Conservation (phyloP, 2,797 vertebrate species). For the Pseudotriccus pelzelni region DNA sequence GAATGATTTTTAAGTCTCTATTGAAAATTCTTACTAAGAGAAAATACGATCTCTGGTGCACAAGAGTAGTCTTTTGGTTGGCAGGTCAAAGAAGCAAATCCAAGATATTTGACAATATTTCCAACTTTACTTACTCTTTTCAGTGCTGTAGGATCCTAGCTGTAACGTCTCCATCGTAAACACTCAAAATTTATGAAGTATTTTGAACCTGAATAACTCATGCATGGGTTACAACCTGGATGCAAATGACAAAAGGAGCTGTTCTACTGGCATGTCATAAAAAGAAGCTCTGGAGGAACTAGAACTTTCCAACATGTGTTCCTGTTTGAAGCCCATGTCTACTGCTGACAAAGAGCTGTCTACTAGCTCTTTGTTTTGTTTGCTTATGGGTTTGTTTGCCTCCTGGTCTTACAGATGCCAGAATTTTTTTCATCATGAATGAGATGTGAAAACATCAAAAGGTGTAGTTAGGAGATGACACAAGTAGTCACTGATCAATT, state of each 20-base stretch:
- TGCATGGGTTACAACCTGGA: accelerated
- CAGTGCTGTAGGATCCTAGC: background rate
- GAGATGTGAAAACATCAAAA: background rate
- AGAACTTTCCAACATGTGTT: background rate
- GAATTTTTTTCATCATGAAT: background rate
- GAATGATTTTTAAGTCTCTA: background rate
- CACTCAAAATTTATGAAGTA: background rate
- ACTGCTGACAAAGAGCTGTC: background rate
- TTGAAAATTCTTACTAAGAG: background rate
- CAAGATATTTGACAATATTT: background rate
- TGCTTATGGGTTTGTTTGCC: background rate
- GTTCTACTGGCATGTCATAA: background rate
- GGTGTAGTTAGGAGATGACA: background rate
- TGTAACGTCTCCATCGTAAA: accelerated
- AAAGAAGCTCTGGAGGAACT: background rate
- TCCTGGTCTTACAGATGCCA: background rate
- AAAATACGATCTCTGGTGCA: background rate
- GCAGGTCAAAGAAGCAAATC: background rate
- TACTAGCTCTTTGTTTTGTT: background rate
- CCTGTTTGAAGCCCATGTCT: background rate
- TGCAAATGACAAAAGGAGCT: accelerated
- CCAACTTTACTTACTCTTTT: background rate
- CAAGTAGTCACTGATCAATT: background rate
- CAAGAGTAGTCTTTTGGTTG: background rate
- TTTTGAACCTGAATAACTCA: background rate